Base-by-base conservation (phyloP, 92 coral and sea anemone species). In the Epizoanthus scotinus region DNA sequence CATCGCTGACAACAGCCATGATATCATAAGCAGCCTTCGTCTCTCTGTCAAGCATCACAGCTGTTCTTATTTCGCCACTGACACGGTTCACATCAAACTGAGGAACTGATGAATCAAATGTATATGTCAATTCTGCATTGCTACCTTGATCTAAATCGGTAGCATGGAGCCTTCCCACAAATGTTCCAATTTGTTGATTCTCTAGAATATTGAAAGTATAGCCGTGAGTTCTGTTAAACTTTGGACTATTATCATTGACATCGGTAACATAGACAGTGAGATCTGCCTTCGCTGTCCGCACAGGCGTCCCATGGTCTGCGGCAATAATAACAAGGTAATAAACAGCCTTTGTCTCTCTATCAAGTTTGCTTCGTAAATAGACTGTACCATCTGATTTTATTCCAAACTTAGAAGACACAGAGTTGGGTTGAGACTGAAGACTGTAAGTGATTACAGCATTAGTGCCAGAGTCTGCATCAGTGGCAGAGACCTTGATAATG, bases 181-280 rank as follows among this genome's bases (percentile, higher is more conserved):
- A 44, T 70, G 99, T 91, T 57, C 94, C 91, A 50, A 62, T 87
- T 12, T 67, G 60, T 71, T 87, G 80, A 20, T 89, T 89, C 87
- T 96, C 99, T 3, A 38, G 28, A 28, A 92, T 87, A 26, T 31
- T 58, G 83, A 96, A 96, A 54, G 89, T 55, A 69, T 91, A 89
- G 1, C 87, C 83, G 0, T 31, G 67, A 18, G 66, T 71, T 2
- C 61, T 73, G 36, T 78, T 70, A 71, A 96, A 96, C 52, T 73
- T 63, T 22, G 99, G 99, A 64, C 89, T 78, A 25, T 93, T 90
- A 67, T 96, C 99, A 70, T 96, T 96, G 15, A 82, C 86, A 79
- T 96, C 99, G 53, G 83, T 86, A 63, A 96, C 99, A 83, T 87
- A 68, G 67, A 96, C 82, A 6, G 86, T 84, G 28, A 96, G 89